phyloP scores from a whole-genome alignment of 2,888 invertebrate genomes.

The Hanleya hanleyi region DNA sequence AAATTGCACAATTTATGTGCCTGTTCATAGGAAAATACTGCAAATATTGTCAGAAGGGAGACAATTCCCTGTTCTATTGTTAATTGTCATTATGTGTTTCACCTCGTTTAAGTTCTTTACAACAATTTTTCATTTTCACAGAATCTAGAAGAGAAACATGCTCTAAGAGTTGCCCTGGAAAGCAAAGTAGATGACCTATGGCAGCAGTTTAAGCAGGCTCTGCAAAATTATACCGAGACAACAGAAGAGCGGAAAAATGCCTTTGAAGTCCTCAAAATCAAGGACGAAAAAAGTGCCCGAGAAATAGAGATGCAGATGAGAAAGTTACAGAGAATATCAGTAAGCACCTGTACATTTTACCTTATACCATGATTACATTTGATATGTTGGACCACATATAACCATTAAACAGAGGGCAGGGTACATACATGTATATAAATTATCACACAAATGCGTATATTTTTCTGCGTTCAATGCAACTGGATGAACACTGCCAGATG shows the following conservation, averaged over 20 bases:
- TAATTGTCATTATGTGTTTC: too few relatives aligned
- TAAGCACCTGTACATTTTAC: conserved; percentile 41
- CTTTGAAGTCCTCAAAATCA: conserved; percentile 71
- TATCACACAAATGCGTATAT: neutral
- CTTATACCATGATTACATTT: neutral
- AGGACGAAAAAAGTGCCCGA: conserved; percentile 72
- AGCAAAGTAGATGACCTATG: conserved; percentile 70
- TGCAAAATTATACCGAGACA: conserved; percentile 70
- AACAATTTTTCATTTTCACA: conserved; percentile 44
- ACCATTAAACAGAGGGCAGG: too few relatives aligned
- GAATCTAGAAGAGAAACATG: conserved; percentile 74
- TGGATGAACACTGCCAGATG: too few relatives aligned
- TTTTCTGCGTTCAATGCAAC: too few relatives aligned
- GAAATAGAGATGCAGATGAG: conserved; percentile 73
- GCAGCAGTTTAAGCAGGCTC: conserved; percentile 68
- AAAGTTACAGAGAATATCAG: conserved; percentile 71
- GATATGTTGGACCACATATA: too few relatives aligned
- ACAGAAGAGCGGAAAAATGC: conserved; percentile 71
- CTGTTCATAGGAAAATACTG: too few relatives aligned
- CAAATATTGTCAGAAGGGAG: too few relatives aligned
- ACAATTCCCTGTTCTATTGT: too few relatives aligned
- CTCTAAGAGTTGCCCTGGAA: conserved; percentile 69
- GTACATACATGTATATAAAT: neutral
- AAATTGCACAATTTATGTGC: too few relatives aligned
- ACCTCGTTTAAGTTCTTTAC: too few relatives aligned